These are phyloP conservation scores for Spea hammondii DNA, from an alignment of 2,797 vertebrate species.

Conservation along the genomic window DNA sequence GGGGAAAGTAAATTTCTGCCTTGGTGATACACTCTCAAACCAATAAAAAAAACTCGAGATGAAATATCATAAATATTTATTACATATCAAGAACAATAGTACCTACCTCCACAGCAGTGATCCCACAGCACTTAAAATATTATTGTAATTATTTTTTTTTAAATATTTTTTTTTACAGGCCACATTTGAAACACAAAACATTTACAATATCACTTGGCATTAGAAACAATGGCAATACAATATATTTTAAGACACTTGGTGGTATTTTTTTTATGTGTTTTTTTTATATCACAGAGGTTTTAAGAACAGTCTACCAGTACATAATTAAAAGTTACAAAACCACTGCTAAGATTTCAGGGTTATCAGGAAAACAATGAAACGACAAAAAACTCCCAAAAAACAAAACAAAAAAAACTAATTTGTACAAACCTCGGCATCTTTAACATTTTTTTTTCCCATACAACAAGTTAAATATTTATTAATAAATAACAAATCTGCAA, in stretches of 20 bases:
- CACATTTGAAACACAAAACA: slow-evolving; percentile 85
- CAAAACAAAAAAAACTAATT: slow-evolving; percentile 57
- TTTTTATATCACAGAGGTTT: slow-evolving; percentile 80
- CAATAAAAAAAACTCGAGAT: slow-evolving; percentile 9
- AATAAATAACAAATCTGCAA: slow-evolving; percentile 68
- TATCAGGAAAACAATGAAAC: slow-evolving; percentile 41
- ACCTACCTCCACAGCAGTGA: slow-evolving; percentile 83
- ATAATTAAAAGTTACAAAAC: slow-evolving; percentile 77
- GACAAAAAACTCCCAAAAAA: not conserved
- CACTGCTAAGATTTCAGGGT: slow-evolving; percentile 63
- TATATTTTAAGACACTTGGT: slow-evolving; percentile 91
- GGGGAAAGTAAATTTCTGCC: too few species aligned
- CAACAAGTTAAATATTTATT: slow-evolving; percentile 56
- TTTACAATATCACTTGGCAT: slow-evolving; percentile 86
- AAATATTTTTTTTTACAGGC: slow-evolving; percentile 70
- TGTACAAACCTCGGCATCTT: slow-evolving; percentile 60
- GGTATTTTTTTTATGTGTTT: slow-evolving; percentile 77
- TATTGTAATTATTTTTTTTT: slow-evolving; percentile 44
- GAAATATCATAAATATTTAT: slow-evolving; percentile 88
- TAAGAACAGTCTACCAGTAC: slow-evolving; percentile 82
- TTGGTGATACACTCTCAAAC: too few species aligned
- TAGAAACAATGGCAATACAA: slow-evolving; percentile 87
- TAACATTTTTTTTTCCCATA: slow-evolving; percentile 52
- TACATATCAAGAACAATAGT: slow-evolving; percentile 82
- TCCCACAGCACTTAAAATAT: slow-evolving; percentile 80